phyloP scores from a whole-genome alignment of 2,113 vertebrate species.

The Centropus unirufus region DNA sequence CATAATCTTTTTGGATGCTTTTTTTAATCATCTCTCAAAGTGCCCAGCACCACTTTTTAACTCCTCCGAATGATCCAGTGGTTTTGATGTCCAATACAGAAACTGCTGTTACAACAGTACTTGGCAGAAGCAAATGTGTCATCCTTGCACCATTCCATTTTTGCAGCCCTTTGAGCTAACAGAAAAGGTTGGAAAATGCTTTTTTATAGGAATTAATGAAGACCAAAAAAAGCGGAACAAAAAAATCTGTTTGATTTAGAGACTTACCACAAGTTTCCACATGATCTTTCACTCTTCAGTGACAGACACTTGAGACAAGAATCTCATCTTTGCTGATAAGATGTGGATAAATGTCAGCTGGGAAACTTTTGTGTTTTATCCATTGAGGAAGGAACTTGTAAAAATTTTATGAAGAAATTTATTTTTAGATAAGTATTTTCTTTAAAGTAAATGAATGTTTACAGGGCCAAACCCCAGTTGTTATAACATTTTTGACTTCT shows the following conservation, averaged over 20 bases:
- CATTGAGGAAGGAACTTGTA: not conserved
- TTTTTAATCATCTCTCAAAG: not conserved
- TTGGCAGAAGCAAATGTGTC: not conserved
- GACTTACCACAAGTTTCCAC: not conserved
- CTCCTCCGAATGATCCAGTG: not conserved
- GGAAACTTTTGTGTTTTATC: constrained; percentile 20
- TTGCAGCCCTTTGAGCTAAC: not conserved
- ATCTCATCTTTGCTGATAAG: not conserved
- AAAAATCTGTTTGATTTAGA: not conserved
- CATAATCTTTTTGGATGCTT: accelerated
- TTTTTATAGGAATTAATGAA: not conserved
- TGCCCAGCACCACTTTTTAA: not conserved
- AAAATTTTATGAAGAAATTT: not conserved
- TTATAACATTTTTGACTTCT: not conserved
- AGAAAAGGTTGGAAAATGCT: not conserved
- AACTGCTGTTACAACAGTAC: not conserved
- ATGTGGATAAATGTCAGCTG: not conserved
- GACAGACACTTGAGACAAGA: constrained; percentile 6
- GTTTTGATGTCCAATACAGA: not conserved
- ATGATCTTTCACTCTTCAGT: not conserved
- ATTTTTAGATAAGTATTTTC: not conserved
- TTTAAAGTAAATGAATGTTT: not conserved
- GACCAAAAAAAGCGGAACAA: not conserved
- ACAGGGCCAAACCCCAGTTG: not conserved
- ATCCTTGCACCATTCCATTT: not conserved